Conservation (phyloP, 2,113 vertebrate species). For the Tupaia tana region DNA sequence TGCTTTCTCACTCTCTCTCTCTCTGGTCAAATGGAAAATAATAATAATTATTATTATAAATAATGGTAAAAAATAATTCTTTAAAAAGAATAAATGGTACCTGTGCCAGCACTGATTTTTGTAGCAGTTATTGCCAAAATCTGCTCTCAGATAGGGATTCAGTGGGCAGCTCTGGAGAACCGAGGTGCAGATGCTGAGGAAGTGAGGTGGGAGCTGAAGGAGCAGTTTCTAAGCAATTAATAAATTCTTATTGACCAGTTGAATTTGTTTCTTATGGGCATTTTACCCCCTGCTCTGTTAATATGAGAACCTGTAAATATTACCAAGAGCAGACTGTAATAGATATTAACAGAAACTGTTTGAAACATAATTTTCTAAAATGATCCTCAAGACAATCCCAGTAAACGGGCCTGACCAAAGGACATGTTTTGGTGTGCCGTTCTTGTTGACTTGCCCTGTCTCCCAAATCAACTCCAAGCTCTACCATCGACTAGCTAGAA, state of each 20-base stretch:
- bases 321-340: background rate
- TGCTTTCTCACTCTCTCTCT: too few relatives aligned
- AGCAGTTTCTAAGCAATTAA: background rate
- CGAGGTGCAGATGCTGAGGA: background rate
- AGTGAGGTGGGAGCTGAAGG: background rate
- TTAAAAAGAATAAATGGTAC: background rate
- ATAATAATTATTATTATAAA: too few relatives aligned
- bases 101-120: background rate
- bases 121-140: background rate
- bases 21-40: too few relatives aligned
- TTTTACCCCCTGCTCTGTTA: background rate
- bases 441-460: background rate
- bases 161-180: background rate
- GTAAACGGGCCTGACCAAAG: background rate
- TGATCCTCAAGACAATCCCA: background rate
- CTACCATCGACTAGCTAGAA: background rate
- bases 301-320: background rate
- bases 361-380: background rate
- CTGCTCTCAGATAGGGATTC: background rate
- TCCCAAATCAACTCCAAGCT: background rate
- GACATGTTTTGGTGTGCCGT: background rate
- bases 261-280: background rate
- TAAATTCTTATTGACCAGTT: background rate
- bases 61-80: too few relatives aligned
- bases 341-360: constrained; percentile 7